Conservation (phyloP, 2,888 invertebrate genomes). For the Epiblema foenella region DNA sequence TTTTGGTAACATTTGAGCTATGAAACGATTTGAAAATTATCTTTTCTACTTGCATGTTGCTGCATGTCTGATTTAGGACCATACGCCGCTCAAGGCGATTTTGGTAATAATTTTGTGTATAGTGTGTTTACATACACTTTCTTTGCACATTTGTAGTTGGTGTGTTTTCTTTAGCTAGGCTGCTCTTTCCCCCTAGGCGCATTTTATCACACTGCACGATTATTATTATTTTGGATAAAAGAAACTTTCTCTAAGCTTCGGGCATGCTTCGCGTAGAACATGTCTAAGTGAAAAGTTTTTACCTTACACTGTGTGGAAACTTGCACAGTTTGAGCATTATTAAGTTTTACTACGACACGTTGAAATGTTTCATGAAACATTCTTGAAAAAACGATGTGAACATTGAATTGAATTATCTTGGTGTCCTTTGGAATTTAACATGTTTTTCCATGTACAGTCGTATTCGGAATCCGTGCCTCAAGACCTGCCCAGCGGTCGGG, state of each 20-base stretch:
- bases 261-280: constrained; percentile 83
- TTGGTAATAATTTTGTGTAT: constrained; percentile 79
- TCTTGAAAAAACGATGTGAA: constrained; percentile 4
- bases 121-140: constrained; percentile 78
- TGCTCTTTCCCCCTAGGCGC: constrained; percentile 81
- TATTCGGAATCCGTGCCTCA: constrained; percentile 91
- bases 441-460: constrained; percentile 67
- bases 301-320: constrained; percentile 50
- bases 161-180: constrained; percentile 83
- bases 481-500: constrained; percentile 88
- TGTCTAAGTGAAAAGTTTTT: constrained; percentile 58
- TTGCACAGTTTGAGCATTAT: constrained; percentile 47
- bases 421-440: constrained; percentile 29
- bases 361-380: constrained; percentile 4
- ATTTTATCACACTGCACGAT: constrained; percentile 84
- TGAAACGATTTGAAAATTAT: constrained; percentile 63
- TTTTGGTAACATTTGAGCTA: constrained; percentile 69
- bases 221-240: constrained; percentile 78
- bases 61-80: constrained; percentile 83
- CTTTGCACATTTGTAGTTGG: constrained; percentile 83
- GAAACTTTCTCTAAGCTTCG: constrained; percentile 80
- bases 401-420: background rate
- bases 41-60: constrained; percentile 83
- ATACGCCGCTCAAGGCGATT: constrained; percentile 80
- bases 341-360: constrained; percentile 19